These are phyloP conservation scores for Pecten maximus DNA, from an alignment of 2,888 invertebrate species.

Conservation along the genomic window DNA sequence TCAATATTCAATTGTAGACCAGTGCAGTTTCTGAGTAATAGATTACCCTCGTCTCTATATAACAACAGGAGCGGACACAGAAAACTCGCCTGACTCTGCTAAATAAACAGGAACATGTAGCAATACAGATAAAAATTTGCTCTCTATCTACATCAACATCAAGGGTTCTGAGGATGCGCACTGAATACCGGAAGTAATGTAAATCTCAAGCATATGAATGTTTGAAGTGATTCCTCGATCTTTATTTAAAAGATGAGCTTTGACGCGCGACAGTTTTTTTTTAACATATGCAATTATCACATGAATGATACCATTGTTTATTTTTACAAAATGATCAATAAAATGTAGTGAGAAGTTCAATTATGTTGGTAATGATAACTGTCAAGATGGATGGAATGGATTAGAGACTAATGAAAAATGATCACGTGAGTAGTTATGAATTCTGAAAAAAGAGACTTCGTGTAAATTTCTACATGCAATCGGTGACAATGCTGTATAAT, in stretches of 20 bases:
- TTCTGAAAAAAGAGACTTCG: conserved; percentile 9
- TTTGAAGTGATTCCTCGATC: neutral
- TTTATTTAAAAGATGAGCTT: neutral
- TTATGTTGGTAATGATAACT: neutral
- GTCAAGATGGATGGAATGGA: neutral
- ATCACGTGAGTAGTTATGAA: neutral
- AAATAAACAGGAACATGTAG: conserved; percentile 23
- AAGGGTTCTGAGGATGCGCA: conserved; percentile 35
- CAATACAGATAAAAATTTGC: conserved; percentile 1
- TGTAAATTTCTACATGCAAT: conserved; percentile 30
- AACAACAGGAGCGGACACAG: neutral
- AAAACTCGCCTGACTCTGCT: conserved; percentile 27
- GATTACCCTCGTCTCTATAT: no score
- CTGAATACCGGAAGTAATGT: conserved; percentile 29
- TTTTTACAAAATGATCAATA: neutral
- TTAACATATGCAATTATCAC: neutral
- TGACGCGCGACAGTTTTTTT: neutral
- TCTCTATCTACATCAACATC: conserved; percentile 10
- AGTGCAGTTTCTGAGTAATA: no score
- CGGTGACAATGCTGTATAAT: neutral
- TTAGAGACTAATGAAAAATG: neutral
- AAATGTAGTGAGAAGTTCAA: neutral
- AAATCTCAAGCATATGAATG: conserved; percentile 22
- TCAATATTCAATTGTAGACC: no score
- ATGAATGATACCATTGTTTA: neutral